A percentile compares a stretch with the other conserved stretches of the same genome.
These are phyloP conservation scores for Amiota minor DNA, from an alignment of 2,888 invertebrate genomes.

Conservation along the genomic window DNA sequence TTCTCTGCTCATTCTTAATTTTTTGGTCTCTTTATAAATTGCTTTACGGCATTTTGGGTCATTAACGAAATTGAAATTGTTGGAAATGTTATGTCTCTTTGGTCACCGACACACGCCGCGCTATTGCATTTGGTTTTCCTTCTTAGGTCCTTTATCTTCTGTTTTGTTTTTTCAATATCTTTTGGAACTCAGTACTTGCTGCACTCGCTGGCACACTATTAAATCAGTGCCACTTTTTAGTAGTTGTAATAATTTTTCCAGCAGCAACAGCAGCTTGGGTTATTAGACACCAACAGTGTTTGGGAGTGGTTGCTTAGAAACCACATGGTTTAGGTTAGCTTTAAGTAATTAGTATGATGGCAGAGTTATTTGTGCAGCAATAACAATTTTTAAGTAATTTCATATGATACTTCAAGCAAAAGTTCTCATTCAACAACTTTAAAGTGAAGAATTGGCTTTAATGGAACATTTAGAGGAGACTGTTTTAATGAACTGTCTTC, in stretches of 20 bases:
- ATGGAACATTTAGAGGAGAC: too few relatives aligned
- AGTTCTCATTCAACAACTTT: not conserved
- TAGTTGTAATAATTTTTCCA: slow-evolving; percentile 46
- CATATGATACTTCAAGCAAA: not conserved
- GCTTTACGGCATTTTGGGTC: slow-evolving; percentile 71
- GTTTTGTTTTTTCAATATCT: slow-evolving; percentile 8
- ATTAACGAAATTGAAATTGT: slow-evolving; percentile 71
- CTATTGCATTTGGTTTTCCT: slow-evolving; percentile 2
- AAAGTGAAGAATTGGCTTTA: too few relatives aligned
- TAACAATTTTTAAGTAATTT: slow-evolving; percentile 10
- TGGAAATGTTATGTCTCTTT: slow-evolving; percentile 45
- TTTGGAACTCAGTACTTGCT: slow-evolving; percentile 35
- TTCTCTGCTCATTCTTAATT: too few relatives aligned
- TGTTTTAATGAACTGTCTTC: too few relatives aligned
- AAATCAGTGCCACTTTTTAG: slow-evolving; percentile 68
- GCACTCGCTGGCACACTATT: slow-evolving; percentile 41
- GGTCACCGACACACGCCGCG: not conserved
- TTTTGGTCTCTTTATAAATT: slow-evolving; percentile 60
- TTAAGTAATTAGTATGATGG: slow-evolving; percentile 17
- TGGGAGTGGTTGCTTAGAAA: not conserved
- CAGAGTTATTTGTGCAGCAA: not conserved
- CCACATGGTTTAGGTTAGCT: not conserved
- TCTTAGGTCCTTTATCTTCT: not conserved
- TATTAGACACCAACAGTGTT: slow-evolving; percentile 56
- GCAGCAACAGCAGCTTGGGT: slow-evolving; percentile 46